Conservation (phyloP, 2,888 invertebrate genomes). For the Eilema depressum region DNA sequence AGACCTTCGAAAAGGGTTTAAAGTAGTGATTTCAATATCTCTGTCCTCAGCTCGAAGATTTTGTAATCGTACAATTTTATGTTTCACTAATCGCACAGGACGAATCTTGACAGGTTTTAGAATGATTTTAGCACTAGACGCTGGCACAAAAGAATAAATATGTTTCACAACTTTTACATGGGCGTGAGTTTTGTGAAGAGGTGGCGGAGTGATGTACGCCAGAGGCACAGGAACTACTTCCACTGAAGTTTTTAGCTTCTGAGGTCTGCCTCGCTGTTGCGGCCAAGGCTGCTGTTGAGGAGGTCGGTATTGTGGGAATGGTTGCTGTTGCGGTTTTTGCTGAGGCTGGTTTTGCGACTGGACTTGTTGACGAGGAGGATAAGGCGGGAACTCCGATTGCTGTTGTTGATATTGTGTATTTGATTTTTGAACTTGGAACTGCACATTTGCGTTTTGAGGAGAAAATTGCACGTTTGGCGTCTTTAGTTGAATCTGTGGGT, state of each 20-base stretch:
- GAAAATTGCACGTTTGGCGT: conserved; percentile 24
- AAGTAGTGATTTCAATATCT: conserved; percentile 74
- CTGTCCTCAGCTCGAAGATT: conserved; percentile 59
- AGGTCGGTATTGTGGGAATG: conserved; percentile 28
- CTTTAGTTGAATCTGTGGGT: conserved; percentile 26
- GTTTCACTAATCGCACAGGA: conserved; percentile 58
- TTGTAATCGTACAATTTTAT: conserved; percentile 56
- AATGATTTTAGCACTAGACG: conserved; percentile 67
- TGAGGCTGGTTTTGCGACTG: conserved; percentile 27
- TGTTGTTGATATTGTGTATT: conserved; percentile 22
- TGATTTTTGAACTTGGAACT: conserved; percentile 37
- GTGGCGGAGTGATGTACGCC: conserved; percentile 78
- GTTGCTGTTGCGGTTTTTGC: conserved; percentile 32
- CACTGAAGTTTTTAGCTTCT: conserved; percentile 75
- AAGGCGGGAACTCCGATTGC: conserved; percentile 32
- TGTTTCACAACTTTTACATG: conserved; percentile 68
- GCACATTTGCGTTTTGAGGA: conserved; percentile 32
- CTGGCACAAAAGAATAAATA: conserved; percentile 71
- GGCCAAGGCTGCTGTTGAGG: conserved; percentile 33
- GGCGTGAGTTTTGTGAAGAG: conserved; percentile 58
- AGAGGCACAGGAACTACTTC: conserved; percentile 79
- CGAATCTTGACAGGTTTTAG: conserved; percentile 70
- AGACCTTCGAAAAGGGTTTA: conserved; percentile 66
- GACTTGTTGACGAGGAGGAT: conserved; percentile 25
- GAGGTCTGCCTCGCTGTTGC: conserved; percentile 55